Conservation (phyloP, 2,113 vertebrate species). For the Paradisaea rubra region DNA sequence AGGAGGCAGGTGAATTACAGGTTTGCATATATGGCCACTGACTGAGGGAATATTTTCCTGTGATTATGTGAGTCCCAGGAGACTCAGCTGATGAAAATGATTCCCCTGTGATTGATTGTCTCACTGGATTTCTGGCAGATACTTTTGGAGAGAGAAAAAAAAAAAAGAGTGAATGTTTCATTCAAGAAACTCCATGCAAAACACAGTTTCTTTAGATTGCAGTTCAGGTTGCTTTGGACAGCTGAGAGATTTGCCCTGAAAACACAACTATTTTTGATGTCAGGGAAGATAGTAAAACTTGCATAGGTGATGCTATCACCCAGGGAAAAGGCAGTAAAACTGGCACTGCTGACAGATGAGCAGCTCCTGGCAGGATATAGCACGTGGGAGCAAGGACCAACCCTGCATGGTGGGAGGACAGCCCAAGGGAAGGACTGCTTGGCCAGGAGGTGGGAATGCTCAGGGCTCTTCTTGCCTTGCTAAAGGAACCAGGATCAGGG, state of each 20-base stretch:
- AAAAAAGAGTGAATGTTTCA: not conserved
- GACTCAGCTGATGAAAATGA: not conserved
- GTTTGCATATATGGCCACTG: accelerated
- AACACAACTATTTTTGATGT: not conserved
- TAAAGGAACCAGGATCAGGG: not conserved
- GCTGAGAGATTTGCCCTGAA: not conserved
- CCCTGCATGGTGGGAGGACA: accelerated
- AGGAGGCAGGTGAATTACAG: not conserved
- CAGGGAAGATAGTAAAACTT: not conserved
- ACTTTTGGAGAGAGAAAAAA: not conserved
- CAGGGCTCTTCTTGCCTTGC: not conserved
- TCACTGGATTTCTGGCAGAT: not conserved
- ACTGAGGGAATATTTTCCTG: not conserved
- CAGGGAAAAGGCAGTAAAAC: not conserved
- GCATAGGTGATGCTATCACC: not conserved
- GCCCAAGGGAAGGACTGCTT: not conserved
- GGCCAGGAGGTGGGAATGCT: not conserved
- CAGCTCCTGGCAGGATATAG: not conserved
- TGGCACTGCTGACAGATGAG: not conserved
- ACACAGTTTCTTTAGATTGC: not conserved
- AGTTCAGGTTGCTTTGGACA: not conserved
- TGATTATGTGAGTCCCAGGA: not conserved
- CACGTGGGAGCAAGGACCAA: not conserved
- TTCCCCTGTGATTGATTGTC: not conserved
- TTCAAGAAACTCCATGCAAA: not conserved